phyloP scores from a whole-genome alignment of 2,888 invertebrate genomes.

The Nephrotoma flavescens region DNA sequence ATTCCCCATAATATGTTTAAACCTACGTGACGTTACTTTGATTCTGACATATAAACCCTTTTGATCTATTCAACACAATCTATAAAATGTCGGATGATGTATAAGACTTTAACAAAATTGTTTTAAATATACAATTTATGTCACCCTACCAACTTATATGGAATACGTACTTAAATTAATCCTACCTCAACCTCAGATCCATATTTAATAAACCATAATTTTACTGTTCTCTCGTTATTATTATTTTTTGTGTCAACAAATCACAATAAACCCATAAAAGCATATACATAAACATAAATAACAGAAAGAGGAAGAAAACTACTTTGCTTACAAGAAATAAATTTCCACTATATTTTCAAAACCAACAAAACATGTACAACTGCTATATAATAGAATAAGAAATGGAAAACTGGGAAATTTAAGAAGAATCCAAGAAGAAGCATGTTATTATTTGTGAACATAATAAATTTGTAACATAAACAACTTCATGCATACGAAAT shows the following conservation, averaged over 20 bases:
- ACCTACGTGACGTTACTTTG: no score
- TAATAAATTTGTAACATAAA: not conserved
- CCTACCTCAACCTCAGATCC: not conserved
- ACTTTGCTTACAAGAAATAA: not conserved
- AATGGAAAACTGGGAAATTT: not conserved
- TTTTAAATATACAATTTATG: no score
- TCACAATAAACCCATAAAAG: not conserved
- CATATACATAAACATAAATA: not conserved
- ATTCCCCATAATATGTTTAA: no score
- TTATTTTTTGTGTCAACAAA: not conserved
- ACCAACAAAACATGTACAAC: not conserved
- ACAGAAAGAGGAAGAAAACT: not conserved
- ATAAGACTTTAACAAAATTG: no score
- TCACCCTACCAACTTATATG: not conserved
- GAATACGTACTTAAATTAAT: not conserved
- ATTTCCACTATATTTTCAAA: not conserved
- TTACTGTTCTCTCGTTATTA: not conserved
- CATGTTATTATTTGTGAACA: not conserved
- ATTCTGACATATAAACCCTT: no score
- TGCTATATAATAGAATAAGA: not conserved
- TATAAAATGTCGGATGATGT: no score
- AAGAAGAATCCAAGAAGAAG: not conserved
- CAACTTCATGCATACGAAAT: not conserved
- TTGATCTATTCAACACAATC: no score
- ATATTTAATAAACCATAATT: not conserved